Percentiles rank a stretch among this genome's conserved stretches.
Evolutionary conservation across 2,113 vertebrate species (phyloP).

Genomic region (Bubalus kerabau): DNA sequence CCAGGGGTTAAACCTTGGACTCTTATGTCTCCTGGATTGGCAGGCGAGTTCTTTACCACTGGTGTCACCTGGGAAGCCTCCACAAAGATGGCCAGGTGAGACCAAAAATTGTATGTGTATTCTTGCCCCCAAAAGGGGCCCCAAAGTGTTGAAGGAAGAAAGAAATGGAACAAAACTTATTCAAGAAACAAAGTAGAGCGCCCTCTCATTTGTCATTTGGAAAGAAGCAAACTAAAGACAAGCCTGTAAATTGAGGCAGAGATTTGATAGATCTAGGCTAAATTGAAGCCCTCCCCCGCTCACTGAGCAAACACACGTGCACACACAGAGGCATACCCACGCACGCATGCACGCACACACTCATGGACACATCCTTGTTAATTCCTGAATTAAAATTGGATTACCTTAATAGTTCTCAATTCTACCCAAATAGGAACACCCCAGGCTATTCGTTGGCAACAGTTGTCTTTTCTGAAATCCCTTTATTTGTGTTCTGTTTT

Average conservation of each 20-base stretch:
- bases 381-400: not conserved
- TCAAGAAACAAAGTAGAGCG: not conserved
- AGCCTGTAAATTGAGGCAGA: not conserved
- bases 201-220: no score
- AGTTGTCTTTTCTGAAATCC: not conserved
- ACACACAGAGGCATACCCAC: accelerated
- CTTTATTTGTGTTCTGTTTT: not conserved
- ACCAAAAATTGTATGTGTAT: not conserved
- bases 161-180: not conserved
- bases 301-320: no score
- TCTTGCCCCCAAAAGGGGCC: not conserved
- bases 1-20: accelerated
- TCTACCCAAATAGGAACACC: not conserved
- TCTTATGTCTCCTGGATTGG: not conserved
- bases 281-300: not conserved
- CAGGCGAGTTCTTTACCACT: not conserved
- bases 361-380: not conserved
- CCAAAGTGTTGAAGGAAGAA: not conserved
- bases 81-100: not conserved
- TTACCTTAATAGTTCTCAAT: not conserved
- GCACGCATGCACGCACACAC: accelerated
- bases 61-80: not conserved
- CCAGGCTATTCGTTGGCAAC: not conserved
- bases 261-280: not conserved
- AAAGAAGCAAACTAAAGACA: not conserved